Percentiles rank a stretch among this genome's conserved stretches.
phyloP scores from a whole-genome alignment of 1,140 invertebrate species.

The Rhagoletis zephyria region DNA sequence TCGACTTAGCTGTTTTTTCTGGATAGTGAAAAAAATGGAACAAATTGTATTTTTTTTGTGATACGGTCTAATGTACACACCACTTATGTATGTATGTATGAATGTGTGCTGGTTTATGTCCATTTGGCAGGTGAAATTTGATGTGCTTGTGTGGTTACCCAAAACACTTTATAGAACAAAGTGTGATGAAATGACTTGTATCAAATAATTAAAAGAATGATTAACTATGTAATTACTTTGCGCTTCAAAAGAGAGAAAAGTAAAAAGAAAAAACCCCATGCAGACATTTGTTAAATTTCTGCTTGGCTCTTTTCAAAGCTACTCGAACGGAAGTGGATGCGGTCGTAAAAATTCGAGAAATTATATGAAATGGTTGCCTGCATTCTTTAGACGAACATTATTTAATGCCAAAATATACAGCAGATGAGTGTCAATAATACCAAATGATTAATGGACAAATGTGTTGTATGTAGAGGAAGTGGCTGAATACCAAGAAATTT shows the following conservation, averaged over 20 bases:
- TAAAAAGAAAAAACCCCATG: neutral
- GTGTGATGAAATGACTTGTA: neutral
- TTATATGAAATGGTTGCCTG: neutral
- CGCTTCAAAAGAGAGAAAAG: neutral
- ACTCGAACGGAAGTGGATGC: constrained; percentile 13
- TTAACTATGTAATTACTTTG: constrained; percentile 15
- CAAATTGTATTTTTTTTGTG: no score
- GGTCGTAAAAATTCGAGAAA: neutral
- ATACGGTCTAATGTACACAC: no score
- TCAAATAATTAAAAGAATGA: neutral
- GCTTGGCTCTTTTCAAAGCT: neutral
- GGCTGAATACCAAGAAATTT: neutral
- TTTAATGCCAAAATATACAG: constrained; percentile 22
- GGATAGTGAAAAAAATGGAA: no score
- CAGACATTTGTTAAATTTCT: neutral
- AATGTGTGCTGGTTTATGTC: no score
- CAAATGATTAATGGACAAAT: constrained; percentile 26
- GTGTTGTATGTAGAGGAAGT: neutral
- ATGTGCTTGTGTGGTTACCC: neutral
- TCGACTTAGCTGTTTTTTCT: no score
- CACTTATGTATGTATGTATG: no score
- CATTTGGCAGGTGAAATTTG: neutral
- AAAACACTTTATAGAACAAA: neutral
- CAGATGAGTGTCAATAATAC: constrained; percentile 16
- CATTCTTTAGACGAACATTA: constrained; percentile 1